Base-by-base conservation (phyloP, 2,113 vertebrate genomes). In the Notarius lentiginosus region DNA sequence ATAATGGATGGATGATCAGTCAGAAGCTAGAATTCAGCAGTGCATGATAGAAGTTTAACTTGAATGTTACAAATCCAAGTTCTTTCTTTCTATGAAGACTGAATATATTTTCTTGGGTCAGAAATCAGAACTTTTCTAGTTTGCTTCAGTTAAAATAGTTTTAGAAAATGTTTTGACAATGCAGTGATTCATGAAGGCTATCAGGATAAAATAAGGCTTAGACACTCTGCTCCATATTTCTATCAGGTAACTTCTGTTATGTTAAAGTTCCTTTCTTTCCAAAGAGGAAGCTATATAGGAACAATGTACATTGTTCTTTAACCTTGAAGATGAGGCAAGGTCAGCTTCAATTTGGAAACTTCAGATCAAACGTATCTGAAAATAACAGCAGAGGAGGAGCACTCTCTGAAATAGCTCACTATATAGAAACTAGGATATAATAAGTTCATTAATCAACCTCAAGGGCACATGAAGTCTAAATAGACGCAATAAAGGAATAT, bases 381-480 rank as follows among this genome's bases (percentile, higher is more conserved):
- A 53, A 53, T 53, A 73, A 86, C 22, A 82, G 30, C 30, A 49
- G 24, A 73, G 65, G 20, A 51, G 8, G 30, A 14, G 20, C 27
- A 20, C 70, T 66, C 60, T 66, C 66, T 55, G 18, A 60, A 83
- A 53, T 65, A 18, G 27, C 47, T 65, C n/a, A 61, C 56, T 75
- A 53, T 82, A 24, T 60, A 82, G 60, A 76, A 87, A 55, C 30
- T 58, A 56, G 53, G 53, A 82, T 79, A 77, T 70, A 79, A 87
- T 61, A 88, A 68, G 30, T 27, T 30, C 41, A 73, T 61, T 73
- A 27, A 72, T 72, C 30, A 83, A 56, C 61, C 63, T 83, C 79
- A 83, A 89, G 79, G 84, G 55, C 55, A 83, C 82, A 83, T 81
- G 27, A 88, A 86, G 84, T 66, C 56, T 82, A 49, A 84, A 82